Base-by-base conservation (phyloP, 2,797 vertebrate genomes). In the Melanotaenia trifasciata region DNA sequence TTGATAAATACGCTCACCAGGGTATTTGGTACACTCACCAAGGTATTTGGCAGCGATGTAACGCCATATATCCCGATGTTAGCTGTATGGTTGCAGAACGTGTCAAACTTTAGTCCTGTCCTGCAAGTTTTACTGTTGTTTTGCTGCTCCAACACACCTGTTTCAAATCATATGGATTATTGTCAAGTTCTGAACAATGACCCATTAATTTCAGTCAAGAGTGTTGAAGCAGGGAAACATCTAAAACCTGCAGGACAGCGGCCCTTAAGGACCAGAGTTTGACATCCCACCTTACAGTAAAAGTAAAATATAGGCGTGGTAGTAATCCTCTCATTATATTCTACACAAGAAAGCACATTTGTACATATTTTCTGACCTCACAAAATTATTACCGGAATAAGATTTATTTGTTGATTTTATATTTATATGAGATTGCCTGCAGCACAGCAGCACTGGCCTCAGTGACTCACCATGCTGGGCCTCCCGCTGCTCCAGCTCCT, bases 401-500 rank as follows among this genome's bases (percentile, higher is more conserved):
- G 35, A 47, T 2, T 30, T 45, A 67, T 53, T 54, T 66, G 38
- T 58, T 65, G 40, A 18, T 0, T 47, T 50, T 1, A 51, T 32
- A 5, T 36, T 58, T 26, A 22, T n/a, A n/a, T 51, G 3, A 0
- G 36, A 12, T 14, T 26, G 14, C 20, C 47, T 26, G 43, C 47
- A 63, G 45, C n/a, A 36, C 35, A 32, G 20, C 30, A 6, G 32
- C 22, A 2, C 11, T 5, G 38, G 53, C 30, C 36, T 57, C 33
- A 6, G 14, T 18, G 67, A 89, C 96, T 97, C 90, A 98, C 97
- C 94, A 59, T 96, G 94, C 56, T 87, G 87, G 1, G 84, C 68
- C 80, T 95, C 92, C 79, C 84, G 88, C 67, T 90, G 89, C 73
- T 94, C 93, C 89, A 96, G 93, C 82, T 97, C 95, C 90, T 88